Conservation (phyloP, 2,888 invertebrate species). For the Drosophila putrida region DNA sequence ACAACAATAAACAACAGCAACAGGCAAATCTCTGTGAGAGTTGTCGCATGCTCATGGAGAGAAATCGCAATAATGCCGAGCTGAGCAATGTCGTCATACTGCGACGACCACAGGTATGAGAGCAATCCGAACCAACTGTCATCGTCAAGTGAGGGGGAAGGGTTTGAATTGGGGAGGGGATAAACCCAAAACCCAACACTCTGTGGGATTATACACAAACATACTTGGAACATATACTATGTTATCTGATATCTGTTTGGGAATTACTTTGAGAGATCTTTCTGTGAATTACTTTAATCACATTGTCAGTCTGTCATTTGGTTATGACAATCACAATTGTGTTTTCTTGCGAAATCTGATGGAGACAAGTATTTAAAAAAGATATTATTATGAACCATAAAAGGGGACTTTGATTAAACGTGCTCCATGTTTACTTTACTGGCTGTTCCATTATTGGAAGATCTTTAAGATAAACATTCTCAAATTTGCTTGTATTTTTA, state of each 20-base stretch:
- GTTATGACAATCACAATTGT: background rate
- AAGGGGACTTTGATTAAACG: background rate
- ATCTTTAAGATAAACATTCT: too few species aligned
- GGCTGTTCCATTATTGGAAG: too few species aligned
- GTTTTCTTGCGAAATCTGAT: background rate
- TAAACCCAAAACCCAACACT: background rate
- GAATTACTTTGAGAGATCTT: constrained; percentile 5
- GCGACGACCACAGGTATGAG: constrained; percentile 59
- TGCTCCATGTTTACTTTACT: background rate
- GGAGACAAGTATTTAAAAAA: too few species aligned
- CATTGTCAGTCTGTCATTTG: constrained; percentile 11
- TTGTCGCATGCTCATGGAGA: constrained; percentile 80
- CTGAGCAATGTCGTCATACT: constrained; percentile 63
- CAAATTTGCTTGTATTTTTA: too few species aligned
- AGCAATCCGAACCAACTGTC: background rate
- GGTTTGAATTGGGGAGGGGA: too few species aligned
- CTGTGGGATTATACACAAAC: too few species aligned
- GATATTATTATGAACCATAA: background rate
- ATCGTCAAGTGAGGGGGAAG: background rate
- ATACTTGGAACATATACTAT: too few species aligned
- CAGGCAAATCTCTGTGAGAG: constrained; percentile 78
- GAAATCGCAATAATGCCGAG: constrained; percentile 82
- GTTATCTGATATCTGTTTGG: constrained; percentile 14
- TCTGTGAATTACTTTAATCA: constrained; percentile 1
- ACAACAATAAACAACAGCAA: constrained; percentile 32